A percentile compares a stretch with the other conserved stretches of the same genome.
Evolutionary conservation across 2,797 vertebrate genomes (phyloP).

Genomic region (Sternotherus odoratus): DNA sequence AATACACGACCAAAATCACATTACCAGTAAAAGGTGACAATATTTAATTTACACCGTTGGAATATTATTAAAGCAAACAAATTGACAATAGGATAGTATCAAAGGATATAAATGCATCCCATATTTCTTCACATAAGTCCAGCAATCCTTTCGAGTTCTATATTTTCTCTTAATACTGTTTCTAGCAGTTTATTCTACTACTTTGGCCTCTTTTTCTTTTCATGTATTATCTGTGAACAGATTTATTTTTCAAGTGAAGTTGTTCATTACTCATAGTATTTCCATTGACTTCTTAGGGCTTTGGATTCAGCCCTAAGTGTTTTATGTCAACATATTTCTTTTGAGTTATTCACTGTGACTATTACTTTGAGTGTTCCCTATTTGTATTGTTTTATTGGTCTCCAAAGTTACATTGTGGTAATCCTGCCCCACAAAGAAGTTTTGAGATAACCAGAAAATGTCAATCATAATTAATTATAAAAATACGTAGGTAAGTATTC

Average conservation of each 20-base stretch:
- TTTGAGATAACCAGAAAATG: background rate
- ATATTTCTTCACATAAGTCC: background rate
- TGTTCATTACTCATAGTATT: background rate
- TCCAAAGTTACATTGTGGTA: background rate
- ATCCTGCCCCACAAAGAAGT: background rate
- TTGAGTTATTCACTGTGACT: background rate
- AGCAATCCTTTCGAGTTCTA: background rate
- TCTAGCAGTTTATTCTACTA: background rate
- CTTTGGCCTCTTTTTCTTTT: background rate
- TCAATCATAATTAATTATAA: background rate
- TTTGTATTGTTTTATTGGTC: background rate
- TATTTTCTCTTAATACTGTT: background rate
- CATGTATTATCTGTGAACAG: background rate
- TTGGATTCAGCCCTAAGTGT: background rate
- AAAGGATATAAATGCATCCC: background rate
- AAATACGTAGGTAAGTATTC: background rate
- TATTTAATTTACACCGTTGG: background rate
- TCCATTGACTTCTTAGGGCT: background rate
- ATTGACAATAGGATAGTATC: background rate
- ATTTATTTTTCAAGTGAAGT: background rate
- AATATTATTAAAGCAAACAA: slow-evolving; percentile 1
- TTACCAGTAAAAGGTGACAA: background rate
- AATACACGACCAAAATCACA: background rate
- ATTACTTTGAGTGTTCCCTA: background rate
- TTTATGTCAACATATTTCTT: background rate